Percentiles rank a stretch among this genome's conserved stretches.
Conservation (phyloP, 1,140 invertebrate species). For the Akabosia matsudoensis region DNA sequence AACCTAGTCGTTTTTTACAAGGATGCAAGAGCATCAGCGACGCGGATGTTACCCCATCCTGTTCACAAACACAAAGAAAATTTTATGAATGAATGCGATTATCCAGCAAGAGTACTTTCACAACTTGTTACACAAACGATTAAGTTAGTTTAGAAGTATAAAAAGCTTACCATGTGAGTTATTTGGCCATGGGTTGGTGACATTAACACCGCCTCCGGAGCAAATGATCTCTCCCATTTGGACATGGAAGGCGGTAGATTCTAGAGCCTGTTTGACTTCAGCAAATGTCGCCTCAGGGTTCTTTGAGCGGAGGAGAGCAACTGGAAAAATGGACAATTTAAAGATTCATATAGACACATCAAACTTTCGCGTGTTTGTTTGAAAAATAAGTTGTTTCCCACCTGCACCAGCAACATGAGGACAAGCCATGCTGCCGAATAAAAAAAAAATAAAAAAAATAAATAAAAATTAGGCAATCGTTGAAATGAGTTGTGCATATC, state of each 20-base stretch:
- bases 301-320: neutral
- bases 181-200: neutral
- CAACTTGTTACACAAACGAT: too few relatives aligned
- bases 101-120: too few relatives aligned
- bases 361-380: too few relatives aligned
- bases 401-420: neutral
- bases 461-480: neutral
- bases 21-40: too few relatives aligned
- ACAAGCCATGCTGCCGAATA: neutral
- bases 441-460: neutral
- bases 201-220: constrained; percentile 7
- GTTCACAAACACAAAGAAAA: too few relatives aligned
- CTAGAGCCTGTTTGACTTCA: neutral
- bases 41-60: too few relatives aligned
- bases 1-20: too few relatives aligned
- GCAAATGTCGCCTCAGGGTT: neutral
- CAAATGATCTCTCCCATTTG: neutral
- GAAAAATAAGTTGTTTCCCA: too few relatives aligned
- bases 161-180: neutral
- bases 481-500: neutral
- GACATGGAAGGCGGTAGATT: neutral
- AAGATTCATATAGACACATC: too few relatives aligned
- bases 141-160: too few relatives aligned
- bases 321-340: neutral
- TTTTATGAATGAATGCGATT: too few relatives aligned